These are phyloP conservation scores for Caenorhabditis sp. DNA, from an alignment of 2,888 invertebrate genomes.

Conservation along the genomic window DNA sequence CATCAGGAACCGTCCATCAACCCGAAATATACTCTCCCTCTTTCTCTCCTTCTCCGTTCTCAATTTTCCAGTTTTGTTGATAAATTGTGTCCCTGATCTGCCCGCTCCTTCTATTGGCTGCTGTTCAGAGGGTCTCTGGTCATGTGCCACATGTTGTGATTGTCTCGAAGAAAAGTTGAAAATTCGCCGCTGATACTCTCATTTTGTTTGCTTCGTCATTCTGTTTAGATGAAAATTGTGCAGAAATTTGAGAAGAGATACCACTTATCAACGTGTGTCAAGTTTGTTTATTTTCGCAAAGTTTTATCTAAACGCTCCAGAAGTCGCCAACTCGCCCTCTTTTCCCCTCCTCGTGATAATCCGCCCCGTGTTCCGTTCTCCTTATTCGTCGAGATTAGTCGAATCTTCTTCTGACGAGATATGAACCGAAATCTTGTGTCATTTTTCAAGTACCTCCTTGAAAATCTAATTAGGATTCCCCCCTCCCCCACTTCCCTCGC, in stretches of 20 bases:
- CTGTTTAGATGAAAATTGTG: no score
- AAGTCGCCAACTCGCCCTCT: no score
- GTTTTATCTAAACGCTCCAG: no score
- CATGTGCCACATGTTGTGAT: no score
- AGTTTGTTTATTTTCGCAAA: neutral
- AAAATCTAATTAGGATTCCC: constrained; percentile 21
- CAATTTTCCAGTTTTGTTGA: constrained; percentile 13
- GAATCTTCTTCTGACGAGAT: neutral
- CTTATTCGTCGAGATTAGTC: constrained; percentile 3
- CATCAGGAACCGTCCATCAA: neutral
- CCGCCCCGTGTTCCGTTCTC: neutral
- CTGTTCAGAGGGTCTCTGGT: neutral
- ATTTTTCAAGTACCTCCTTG: constrained; percentile 44
- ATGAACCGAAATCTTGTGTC: constrained; percentile 35
- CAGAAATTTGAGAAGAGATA: no score
- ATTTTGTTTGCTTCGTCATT: no score
- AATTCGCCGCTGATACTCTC: no score
- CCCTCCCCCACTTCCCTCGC: neutral
- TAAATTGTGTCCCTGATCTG: neutral
- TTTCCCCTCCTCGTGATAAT: neutral
- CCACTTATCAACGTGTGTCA: no score
- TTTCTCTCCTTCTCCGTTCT: neutral
- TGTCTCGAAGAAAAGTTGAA: no score
- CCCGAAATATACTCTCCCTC: neutral
- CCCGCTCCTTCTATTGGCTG: neutral